Evolutionary conservation across 1,140 invertebrate genomes (phyloP), one percentile per base, ranked within the genome.

Genomic region (Drosophila orena): DNA sequence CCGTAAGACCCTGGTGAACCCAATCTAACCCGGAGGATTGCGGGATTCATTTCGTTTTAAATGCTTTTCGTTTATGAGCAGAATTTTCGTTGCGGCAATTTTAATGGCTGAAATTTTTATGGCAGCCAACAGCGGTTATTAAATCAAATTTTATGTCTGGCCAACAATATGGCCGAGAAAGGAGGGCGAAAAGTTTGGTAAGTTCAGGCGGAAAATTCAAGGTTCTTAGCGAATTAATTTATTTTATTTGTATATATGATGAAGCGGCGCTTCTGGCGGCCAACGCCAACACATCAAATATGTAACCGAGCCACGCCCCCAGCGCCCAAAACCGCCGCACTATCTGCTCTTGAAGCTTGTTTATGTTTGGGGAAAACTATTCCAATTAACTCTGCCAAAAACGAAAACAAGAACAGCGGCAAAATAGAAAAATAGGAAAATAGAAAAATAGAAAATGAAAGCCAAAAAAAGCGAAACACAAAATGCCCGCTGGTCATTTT

Each of bases 81-180:
- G 37, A 64, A 60, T 64, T 65, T 65, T 55, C 7, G 54, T 59
- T 66, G 54, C 42, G 57, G 55, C 55, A 53, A 58, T 88, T 86
- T 86, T 86, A 86, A 88, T 86, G 75, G 79, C 57, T 43, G 42
- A 58, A 40, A 66, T 76, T 86, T 86, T 86, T 83, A 88, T 83
- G 79, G 70, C 77, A 75, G 43, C 73, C 65, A 60, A 62, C 70
- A 69, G 52, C 54, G 79, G 83, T 88, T 86, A 86, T 86, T 86
- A 86, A 86, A 86, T 88, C 80, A 81, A 88, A 68, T 86, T 86
- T 86, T 81, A 86, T 81, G 75, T 44, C 64, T 65, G 60, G 65
- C 42, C 68, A 47, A 34, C 62, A 77, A 85, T 85, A 80, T 44
- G 59, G 52, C 52, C 24, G 24, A 10, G 42, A 15, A 15, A 0